Conservation (phyloP, 1,140 invertebrate species). For the Pachypeltis micranthus region DNA sequence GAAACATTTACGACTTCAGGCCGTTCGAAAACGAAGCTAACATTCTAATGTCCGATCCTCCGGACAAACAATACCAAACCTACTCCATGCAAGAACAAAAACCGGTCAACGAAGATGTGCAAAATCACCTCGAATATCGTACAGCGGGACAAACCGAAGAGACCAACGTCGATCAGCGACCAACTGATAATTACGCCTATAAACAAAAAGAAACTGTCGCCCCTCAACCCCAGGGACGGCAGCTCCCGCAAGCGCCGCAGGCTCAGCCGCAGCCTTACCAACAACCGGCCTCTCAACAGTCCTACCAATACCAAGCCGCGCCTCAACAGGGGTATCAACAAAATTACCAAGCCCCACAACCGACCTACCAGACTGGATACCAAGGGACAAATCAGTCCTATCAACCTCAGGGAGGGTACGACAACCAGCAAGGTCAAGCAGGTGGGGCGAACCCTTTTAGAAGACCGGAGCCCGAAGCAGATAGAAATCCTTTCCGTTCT, state of each 20-base stretch:
- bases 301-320: constrained; percentile 21
- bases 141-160: constrained; percentile 41
- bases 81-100: constrained; percentile 80
- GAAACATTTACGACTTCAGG: constrained; percentile 92
- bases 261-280: constrained; percentile 5
- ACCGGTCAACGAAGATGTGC: constrained; percentile 55
- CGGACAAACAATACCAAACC: constrained; percentile 86
- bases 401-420: constrained; percentile 27
- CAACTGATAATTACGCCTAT: constrained; percentile 22
- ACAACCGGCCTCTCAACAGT: neutral
- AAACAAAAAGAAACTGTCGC: neutral
- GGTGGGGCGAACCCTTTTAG: constrained; percentile 45
- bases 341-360: constrained; percentile 32
- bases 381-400: constrained; percentile 24
- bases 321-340: constrained; percentile 27
- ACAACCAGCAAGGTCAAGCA: constrained; percentile 29
- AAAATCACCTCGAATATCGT: constrained; percentile 63
- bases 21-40: constrained; percentile 86
- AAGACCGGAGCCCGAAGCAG: constrained; percentile 27
- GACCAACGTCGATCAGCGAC: constrained; percentile 49
- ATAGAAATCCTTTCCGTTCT: constrained; percentile 39
- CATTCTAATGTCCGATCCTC: constrained; percentile 81
- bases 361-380: constrained; percentile 28
- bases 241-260: constrained; percentile 11
- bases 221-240: neutral